Evolutionary conservation across 2,888 invertebrate genomes (phyloP), one percentile per base, ranked within the genome.

Genomic region (Dryococelus australis): DNA sequence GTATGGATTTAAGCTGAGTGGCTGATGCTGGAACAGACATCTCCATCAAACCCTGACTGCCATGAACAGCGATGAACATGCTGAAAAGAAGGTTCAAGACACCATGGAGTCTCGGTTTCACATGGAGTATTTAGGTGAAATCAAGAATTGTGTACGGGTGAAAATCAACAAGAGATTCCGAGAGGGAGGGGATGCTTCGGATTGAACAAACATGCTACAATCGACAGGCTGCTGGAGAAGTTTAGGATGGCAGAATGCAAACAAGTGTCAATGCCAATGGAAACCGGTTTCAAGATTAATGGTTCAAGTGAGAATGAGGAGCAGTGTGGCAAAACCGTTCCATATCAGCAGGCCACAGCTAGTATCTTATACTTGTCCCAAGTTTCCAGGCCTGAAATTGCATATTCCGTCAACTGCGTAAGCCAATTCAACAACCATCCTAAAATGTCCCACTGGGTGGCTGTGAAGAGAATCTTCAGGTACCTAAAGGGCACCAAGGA

Each of bases 311-410:
- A 12, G 6, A n/a, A 28, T 83, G 28, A 28, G 10, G 83, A 1
- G 83, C 35, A 83, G 83, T 83, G 28, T 13, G 26, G 83, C 26
- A 27, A 83, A 83, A 83, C 12, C 26, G 83, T 27, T 8, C 83
- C 83, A 35, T 83, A 83, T 24, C 10, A 83, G 43, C 83, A 27
- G 24, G 27, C 83, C 13, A 24, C 26, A 35, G 5, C 27, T 24
- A 83, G 83, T 43, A 26, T 83, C 13, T 83, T 83, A 24, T 83
- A 83, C 24, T 83, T n/a, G n/a, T n/a, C n/a, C n/a, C n/a, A n/a
- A n/a, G n/a, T n/a, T n/a, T n/a, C n/a, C n/a, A n/a, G n/a, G 43
- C 10, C 28, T 35, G 83, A 83, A 13, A 83, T 83, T 16, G 27
- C 83, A 20, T 43, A 83, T 24, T 65, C 65, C 16, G 65, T 65